These are phyloP conservation scores for Cephus rjabovi DNA, from an alignment of 2,888 invertebrate genomes.

Conservation along the genomic window DNA sequence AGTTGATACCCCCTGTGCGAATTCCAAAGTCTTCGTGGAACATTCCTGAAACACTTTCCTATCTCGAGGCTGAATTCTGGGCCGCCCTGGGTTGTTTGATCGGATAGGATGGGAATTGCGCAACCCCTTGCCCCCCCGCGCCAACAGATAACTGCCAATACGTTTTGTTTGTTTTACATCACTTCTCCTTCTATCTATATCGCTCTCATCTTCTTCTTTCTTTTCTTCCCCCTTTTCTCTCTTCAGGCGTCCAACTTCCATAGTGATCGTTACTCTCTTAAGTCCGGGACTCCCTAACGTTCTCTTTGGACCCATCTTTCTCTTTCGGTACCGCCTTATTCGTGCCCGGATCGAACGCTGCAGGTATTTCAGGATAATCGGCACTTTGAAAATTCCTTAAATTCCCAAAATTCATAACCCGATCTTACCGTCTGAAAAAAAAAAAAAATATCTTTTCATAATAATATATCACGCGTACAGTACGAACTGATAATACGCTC, in stretches of 20 bases:
- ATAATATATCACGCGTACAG: too few species aligned
- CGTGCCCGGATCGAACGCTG: background rate
- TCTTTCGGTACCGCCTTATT: constrained; percentile 4
- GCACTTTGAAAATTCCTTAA: too few species aligned
- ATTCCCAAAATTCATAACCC: too few species aligned
- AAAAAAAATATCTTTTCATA: too few species aligned
- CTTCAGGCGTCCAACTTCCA: background rate
- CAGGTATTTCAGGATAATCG: too few species aligned
- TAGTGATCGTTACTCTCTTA: background rate
- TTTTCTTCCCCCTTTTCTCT: background rate
- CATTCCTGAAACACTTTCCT: constrained; percentile 7
- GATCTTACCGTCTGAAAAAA: too few species aligned
- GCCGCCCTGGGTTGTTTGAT: background rate
- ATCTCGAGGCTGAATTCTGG: background rate
- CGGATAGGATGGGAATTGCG: constrained; percentile 8
- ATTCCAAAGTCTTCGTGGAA: background rate
- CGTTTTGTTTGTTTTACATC: constrained; percentile 20
- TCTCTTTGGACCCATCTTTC: background rate
- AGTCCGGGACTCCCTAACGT: background rate
- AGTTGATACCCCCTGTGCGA: constrained; percentile 5
- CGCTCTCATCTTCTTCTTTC: constrained; percentile 6
- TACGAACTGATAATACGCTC: too few species aligned
- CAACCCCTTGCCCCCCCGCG: constrained; percentile 5
- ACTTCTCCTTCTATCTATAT: background rate
- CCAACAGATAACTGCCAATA: constrained; percentile 15